These are phyloP conservation scores for Drosophila malerkotliana DNA, from an alignment of 1,140 invertebrate genomes.

Conservation along the genomic window DNA sequence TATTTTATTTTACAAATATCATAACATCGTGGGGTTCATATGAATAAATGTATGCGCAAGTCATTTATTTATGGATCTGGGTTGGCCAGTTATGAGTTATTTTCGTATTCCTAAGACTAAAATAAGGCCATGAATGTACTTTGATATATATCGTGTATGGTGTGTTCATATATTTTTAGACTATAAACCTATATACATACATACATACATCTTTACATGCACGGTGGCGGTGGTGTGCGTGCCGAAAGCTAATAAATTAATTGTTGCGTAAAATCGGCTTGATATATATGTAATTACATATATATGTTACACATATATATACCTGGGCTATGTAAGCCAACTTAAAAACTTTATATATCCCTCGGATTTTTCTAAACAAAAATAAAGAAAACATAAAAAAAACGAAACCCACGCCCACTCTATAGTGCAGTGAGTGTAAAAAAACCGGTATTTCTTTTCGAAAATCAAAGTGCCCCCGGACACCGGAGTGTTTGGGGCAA, in stretches of 20 bases:
- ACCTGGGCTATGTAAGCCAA: not conserved
- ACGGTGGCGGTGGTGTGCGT: slow-evolving; percentile 28
- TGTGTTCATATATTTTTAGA: slow-evolving; percentile 42
- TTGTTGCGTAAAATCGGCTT: slow-evolving; percentile 45
- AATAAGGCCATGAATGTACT: slow-evolving; percentile 55
- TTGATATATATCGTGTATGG: slow-evolving; percentile 41
- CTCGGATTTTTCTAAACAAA: slow-evolving; percentile 1
- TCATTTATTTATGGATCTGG: slow-evolving; percentile 45
- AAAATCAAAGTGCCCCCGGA: not conserved
- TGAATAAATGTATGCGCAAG: slow-evolving; percentile 14
- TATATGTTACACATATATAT: not conserved
- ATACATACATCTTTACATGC: slow-evolving; percentile 35
- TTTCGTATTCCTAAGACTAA: slow-evolving; percentile 40
- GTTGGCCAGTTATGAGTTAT: slow-evolving; percentile 50
- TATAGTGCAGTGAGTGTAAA: slow-evolving; percentile 1
- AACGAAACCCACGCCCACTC: not conserved
- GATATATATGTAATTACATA: slow-evolving; percentile 26
- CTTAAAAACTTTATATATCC: not conserved
- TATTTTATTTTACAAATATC: slow-evolving; percentile 2
- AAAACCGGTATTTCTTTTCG: slow-evolving; percentile 14
- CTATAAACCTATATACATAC: slow-evolving; percentile 10
- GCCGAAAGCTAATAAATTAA: slow-evolving; percentile 47
- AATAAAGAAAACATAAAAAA: not conserved
- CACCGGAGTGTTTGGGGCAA: not conserved
- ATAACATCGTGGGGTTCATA: slow-evolving; percentile 14